A percentile compares a stretch with the other conserved stretches of the same genome.
Evolutionary conservation across 1,140 invertebrate species (phyloP).

Genomic region (Tigriopus japonicus): DNA sequence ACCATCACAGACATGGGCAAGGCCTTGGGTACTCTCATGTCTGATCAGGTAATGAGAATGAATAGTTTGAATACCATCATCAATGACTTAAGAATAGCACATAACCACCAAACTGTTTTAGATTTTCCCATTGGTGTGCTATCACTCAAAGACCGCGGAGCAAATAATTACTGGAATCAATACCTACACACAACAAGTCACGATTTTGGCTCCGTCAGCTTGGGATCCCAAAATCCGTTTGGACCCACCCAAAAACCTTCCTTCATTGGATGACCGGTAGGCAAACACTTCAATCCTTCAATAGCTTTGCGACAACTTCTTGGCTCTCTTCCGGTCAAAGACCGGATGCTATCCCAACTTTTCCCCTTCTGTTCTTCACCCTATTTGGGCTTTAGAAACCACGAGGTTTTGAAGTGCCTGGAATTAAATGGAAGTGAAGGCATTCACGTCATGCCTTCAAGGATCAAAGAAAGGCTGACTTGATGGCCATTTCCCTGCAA

Average conservation of each 20-base stretch:
- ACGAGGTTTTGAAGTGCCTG: no score
- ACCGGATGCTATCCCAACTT: no score
- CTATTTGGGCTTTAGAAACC: no score
- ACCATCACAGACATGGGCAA: slow-evolving; percentile 1
- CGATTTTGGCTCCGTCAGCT: slow-evolving; percentile 28
- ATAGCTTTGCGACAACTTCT: no score
- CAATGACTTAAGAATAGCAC: neutral
- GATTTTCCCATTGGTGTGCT: slow-evolving; percentile 25
- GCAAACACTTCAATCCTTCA: neutral
- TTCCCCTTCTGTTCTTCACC: no score
- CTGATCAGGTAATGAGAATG: slow-evolving; percentile 5
- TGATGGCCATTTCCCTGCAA: no score
- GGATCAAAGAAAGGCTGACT: no score
- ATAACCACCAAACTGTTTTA: slow-evolving; percentile 20
- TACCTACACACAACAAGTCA: slow-evolving; percentile 25
- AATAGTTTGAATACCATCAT: slow-evolving; percentile 15
- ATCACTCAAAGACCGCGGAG: slow-evolving; percentile 20
- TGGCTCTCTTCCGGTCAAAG: no score
- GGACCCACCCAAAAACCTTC: slow-evolving; percentile 21
- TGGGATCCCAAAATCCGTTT: slow-evolving; percentile 26
- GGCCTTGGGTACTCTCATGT: slow-evolving; percentile 10
- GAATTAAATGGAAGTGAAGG: no score
- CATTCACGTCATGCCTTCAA: no score
- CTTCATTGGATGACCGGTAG: slow-evolving; percentile 16
- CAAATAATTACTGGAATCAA: slow-evolving; percentile 26